These are phyloP conservation scores for Schizothorax lantsangensis DNA, from an alignment of 2,797 vertebrate species.

Conservation along the genomic window DNA sequence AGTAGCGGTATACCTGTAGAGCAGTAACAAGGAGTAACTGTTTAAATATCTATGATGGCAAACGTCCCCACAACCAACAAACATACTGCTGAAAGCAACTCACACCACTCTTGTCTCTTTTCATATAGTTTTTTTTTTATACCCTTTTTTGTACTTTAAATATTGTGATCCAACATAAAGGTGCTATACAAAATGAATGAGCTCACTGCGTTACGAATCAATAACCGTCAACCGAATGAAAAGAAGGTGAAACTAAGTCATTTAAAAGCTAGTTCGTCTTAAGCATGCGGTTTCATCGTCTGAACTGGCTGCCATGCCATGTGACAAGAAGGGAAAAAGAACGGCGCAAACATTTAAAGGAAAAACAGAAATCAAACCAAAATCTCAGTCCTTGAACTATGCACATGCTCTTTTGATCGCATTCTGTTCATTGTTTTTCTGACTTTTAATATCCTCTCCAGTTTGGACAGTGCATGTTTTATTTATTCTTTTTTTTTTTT, in stretches of 20 bases:
- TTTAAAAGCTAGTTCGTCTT: slow-evolving; percentile 84
- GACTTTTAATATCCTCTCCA: slow-evolving; percentile 49
- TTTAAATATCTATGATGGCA: slow-evolving; percentile 98
- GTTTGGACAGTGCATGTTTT: slow-evolving; percentile 49
- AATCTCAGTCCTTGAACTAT: slow-evolving; percentile 62
- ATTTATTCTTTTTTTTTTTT: not conserved
- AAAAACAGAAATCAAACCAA: slow-evolving; percentile 69
- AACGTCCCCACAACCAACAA: slow-evolving; percentile 97
- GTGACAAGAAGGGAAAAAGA: slow-evolving; percentile 79
- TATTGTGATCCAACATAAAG: slow-evolving; percentile 88
- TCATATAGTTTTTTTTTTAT: slow-evolving; percentile 61
- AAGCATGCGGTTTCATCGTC: slow-evolving; percentile 92
- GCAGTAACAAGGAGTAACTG: slow-evolving; percentile 98
- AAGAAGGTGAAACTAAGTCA: slow-evolving; percentile 81
- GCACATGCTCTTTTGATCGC: slow-evolving; percentile 71
- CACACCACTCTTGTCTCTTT: slow-evolving; percentile 85
- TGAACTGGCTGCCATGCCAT: slow-evolving; percentile 94
- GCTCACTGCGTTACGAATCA: slow-evolving; percentile 86
- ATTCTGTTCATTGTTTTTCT: slow-evolving; percentile 58
- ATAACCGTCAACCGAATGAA: slow-evolving; percentile 78
- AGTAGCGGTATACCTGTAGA: slow-evolving; percentile 99
- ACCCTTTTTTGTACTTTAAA: slow-evolving; percentile 67
- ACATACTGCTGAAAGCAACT: slow-evolving; percentile 96
- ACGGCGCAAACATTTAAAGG: slow-evolving; percentile 71
- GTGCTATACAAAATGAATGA: slow-evolving; percentile 91